A percentile compares a stretch with the other conserved stretches of the same genome.
Evolutionary conservation across 2,888 invertebrate species (phyloP).

Genomic region (Linnaemya tessellans): DNA sequence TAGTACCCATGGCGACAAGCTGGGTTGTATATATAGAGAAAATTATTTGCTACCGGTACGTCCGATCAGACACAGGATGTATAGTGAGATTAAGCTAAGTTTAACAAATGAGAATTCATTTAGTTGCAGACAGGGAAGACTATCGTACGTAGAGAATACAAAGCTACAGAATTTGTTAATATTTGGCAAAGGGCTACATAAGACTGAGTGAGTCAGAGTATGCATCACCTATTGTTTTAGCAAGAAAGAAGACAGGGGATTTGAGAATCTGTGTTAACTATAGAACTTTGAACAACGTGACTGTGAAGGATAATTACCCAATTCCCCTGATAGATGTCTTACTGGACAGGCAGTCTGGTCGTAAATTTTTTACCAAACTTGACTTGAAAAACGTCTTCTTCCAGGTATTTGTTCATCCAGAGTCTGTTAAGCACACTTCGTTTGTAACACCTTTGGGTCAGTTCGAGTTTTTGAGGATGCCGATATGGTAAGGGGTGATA

Average conservation of each 20-base stretch:
- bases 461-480: too few species aligned
- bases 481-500: not conserved
- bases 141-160: too few species aligned
- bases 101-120: slow-evolving; percentile 1
- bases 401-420: not conserved
- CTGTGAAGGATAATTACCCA: slow-evolving; percentile 24
- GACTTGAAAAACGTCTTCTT: too few species aligned
- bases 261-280: not conserved
- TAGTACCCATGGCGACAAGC: too few species aligned
- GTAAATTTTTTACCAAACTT: too few species aligned
- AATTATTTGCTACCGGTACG: slow-evolving; percentile 19
- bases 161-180: not conserved
- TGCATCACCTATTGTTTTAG: not conserved
- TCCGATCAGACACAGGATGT: slow-evolving; percentile 1
- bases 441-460: too few species aligned
- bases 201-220: not conserved
- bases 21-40: not conserved
- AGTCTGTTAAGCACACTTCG: too few species aligned
- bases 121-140: not conserved
- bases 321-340: not conserved
- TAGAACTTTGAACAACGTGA: not conserved
- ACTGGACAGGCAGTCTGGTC: too few species aligned
- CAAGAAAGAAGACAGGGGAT: not conserved
- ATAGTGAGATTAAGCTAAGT: not conserved
- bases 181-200: not conserved